Evolutionary conservation across 1,140 invertebrate species (phyloP).

Genomic region (Euura saliciscinereae): DNA sequence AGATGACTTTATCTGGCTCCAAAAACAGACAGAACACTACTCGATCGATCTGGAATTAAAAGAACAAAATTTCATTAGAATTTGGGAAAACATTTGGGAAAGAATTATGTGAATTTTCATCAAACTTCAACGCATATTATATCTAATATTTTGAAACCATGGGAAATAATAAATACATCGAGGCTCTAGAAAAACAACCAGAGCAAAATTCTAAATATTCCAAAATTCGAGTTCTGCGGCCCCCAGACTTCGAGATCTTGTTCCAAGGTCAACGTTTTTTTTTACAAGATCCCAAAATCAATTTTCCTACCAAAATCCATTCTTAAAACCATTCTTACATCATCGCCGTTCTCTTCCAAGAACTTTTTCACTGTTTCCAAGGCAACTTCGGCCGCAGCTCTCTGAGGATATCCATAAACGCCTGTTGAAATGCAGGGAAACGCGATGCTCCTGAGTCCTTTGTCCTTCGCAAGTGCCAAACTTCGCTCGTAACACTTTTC

Average conservation of each 20-base stretch:
- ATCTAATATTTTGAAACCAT: too few relatives aligned
- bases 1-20: constrained; percentile 73
- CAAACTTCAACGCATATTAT: constrained; percentile 8
- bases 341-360: constrained; percentile 66
- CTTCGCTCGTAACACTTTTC: constrained; percentile 73
- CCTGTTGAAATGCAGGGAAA: constrained; percentile 90
- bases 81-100: neutral
- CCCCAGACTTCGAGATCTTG: too few relatives aligned
- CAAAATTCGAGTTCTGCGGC: too few relatives aligned
- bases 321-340: constrained; percentile 43
- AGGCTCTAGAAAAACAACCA: too few relatives aligned
- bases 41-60: constrained; percentile 67
- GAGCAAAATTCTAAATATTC: too few relatives aligned
- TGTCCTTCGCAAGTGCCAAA: constrained; percentile 65
- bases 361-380: constrained; percentile 70
- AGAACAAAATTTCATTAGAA: constrained; percentile 20
- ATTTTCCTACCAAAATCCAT: neutral
- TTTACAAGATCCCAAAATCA: neutral
- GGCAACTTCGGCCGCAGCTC: constrained; percentile 76
- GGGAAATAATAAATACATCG: too few relatives aligned
- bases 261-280: neutral
- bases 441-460: constrained; percentile 73
- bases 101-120: constrained; percentile 15
- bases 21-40: constrained; percentile 85
- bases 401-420: constrained; percentile 84